Base-by-base conservation (phyloP, 2,797 vertebrate genomes). In the Alosa sapidissima region DNA sequence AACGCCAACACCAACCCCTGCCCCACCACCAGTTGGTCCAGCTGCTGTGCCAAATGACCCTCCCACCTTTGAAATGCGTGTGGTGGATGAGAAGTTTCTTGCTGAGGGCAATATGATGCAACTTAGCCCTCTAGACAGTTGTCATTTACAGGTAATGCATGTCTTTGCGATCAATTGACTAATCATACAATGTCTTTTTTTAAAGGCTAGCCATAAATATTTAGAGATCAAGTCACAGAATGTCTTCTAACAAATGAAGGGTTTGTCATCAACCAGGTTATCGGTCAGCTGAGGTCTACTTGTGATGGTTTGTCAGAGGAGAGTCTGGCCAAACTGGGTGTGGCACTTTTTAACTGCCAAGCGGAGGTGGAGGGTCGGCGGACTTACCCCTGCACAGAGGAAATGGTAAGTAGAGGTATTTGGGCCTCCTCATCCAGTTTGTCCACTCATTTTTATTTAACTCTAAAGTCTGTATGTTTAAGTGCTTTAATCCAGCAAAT, bases 291-390 rank as follows among this genome's bases (percentile, higher is more conserved):
- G 9, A 92, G 87, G 88, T 90, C 92, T 0, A 95, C 94, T 81
- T 96, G 96, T 21, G 90, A 90, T 0, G 84, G 91, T 47, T 93
- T 96, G 33, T 92, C 94, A 0, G 95, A 97, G 88, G 96, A 97
- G 89, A 93, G 95, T 62, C 92, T 95, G 0, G 94, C 96, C 0
- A 95, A 97, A 87, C 91, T 96, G 0, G 93, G 95, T 0, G 95
- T 96, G 5, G 88, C 86, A 0, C 87, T 96, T 48, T 95, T 96
- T 82, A 96, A 96, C 92, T 96, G 96, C 85, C 95, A 96, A 84
- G 93, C 96, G 0, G 92, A 93, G 55, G 87, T 91, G 0, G 94
- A 96, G 88, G 95, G 94, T 0, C 94, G 92, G 0, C 84, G 0
- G 68, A 94, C 91, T 1, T 96, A 92, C 88, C 83, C 88, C 0